phyloP scores from a whole-genome alignment of 2,888 invertebrate genomes.

The Pristionchus entomophagus region DNA sequence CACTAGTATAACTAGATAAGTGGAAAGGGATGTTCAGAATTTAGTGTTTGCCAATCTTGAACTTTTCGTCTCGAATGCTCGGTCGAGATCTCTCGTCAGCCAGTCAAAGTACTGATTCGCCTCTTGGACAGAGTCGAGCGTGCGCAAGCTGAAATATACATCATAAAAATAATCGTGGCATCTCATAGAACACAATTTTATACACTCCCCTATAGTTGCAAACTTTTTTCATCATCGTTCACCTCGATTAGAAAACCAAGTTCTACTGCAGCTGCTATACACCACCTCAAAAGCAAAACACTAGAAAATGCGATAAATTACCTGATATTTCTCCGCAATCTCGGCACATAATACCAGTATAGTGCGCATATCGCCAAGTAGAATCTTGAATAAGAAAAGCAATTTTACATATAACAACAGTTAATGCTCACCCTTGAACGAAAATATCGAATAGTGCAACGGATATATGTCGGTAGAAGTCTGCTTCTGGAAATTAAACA shows the following conservation, averaged over 20 bases:
- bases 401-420: not conserved
- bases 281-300: too few species aligned
- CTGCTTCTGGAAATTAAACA: not conserved
- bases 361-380: not conserved
- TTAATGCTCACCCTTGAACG: not conserved
- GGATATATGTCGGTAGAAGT: not conserved
- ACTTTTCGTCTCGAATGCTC: not conserved
- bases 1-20: too few species aligned
- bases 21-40: too few species aligned
- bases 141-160: not conserved
- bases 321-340: not conserved
- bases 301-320: not conserved
- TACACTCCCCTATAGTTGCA: too few species aligned
- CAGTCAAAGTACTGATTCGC: slow-evolving; percentile 13
- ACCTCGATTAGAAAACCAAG: too few species aligned
- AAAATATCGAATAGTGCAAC: not conserved
- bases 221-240: too few species aligned
- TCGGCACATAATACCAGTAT: not conserved
- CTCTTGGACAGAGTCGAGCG: not conserved
- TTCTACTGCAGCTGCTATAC: too few species aligned
- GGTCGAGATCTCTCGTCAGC: not conserved
- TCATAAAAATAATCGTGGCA: not conserved
- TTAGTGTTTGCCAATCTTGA: too few species aligned
- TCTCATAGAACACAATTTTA: too few species aligned
- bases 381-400: not conserved